These are phyloP conservation scores for Nomada lathburiana DNA, from an alignment of 2,888 invertebrate species.

Conservation along the genomic window DNA sequence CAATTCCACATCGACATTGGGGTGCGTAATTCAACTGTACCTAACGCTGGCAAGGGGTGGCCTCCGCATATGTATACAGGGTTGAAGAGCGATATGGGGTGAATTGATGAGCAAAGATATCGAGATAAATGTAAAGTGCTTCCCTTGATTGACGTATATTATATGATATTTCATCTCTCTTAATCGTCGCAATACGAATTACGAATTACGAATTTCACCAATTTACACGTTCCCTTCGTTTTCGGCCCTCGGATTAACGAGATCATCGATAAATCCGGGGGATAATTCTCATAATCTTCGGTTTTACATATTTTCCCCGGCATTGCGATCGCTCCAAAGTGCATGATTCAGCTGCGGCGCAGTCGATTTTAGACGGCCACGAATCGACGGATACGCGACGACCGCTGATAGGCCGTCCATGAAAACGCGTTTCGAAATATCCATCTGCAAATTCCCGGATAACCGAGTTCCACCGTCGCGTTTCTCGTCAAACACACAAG, in stretches of 20 bases:
- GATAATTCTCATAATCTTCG: slow-evolving; percentile 31
- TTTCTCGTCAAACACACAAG: not conserved
- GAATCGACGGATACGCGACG: slow-evolving; percentile 25
- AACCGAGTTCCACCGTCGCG: not conserved
- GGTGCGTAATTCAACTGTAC: slow-evolving; percentile 81
- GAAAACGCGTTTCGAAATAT: slow-evolving; percentile 40
- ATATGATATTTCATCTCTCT: slow-evolving; percentile 21
- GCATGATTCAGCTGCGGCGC: slow-evolving; percentile 34
- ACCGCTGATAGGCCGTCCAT: slow-evolving; percentile 16
- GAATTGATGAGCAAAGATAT: slow-evolving; percentile 35
- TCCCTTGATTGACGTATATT: slow-evolving; percentile 23
- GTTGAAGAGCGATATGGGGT: slow-evolving; percentile 18
- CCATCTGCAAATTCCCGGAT: not conserved
- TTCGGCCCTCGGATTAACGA: not conserved
- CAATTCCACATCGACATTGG: slow-evolving; percentile 65
- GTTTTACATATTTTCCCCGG: slow-evolving; percentile 27
- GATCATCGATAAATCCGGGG: slow-evolving; percentile 1
- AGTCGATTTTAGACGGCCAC: slow-evolving; percentile 32
- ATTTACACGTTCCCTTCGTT: not conserved
- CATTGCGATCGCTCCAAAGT: slow-evolving; percentile 21
- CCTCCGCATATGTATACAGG: slow-evolving; percentile 10
- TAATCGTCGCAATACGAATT: not conserved
- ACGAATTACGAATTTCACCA: not conserved
- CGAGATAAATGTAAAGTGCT: slow-evolving; percentile 27
- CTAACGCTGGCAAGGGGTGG: slow-evolving; percentile 73